Base-by-base conservation (phyloP, 2,797 vertebrate genomes). In the Lophura swinhoii region DNA sequence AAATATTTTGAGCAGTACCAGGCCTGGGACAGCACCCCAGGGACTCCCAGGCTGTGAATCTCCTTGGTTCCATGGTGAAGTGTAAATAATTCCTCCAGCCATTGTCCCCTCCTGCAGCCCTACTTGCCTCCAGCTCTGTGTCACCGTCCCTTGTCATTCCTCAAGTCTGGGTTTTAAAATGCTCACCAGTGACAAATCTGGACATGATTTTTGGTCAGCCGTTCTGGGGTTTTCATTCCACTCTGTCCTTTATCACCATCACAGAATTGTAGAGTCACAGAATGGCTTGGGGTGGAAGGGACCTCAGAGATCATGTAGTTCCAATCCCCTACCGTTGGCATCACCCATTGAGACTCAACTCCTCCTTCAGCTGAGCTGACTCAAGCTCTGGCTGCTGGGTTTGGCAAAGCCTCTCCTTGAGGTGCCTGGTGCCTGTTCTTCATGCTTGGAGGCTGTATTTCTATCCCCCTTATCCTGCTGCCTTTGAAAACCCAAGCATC, bases 1-100 rank as follows among this genome's bases (percentile, higher is more conserved):
- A 95, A 94, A 95, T 93, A 91, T 93, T 95, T 95, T 95, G 90
- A 95, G 93, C 92, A 67, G 86, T 67, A 51, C 88, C 86, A 96
- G 88, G 93, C 92, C 90, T 76, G 84, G 94, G 93, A 88, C 88
- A 86, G 74, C 69, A 90, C 94, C 77, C 92, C 81, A 31, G 71
- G 74, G 94, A 88, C 59, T 73, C 70, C 51, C 9, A 9, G 90
- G 83, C 80, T 94, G 67, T 75, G 80, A 8, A 84, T 86, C 90
- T 81, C 55, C 53, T 23, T 0, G 0, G 23, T 67, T 93, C 91
- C 86, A 51, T 0, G 14, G n/a, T 0, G 4, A 60, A 90, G 91
- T 67, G 43, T 43, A 91, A 96, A 84, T 91, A 87, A 91, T 68
- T 76, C 31, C 81, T 67, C 63, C 1, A 0, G 94, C 88, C 83